Base-by-base conservation (phyloP, 2,888 invertebrate genomes). In the Cheilosia scutellata region DNA sequence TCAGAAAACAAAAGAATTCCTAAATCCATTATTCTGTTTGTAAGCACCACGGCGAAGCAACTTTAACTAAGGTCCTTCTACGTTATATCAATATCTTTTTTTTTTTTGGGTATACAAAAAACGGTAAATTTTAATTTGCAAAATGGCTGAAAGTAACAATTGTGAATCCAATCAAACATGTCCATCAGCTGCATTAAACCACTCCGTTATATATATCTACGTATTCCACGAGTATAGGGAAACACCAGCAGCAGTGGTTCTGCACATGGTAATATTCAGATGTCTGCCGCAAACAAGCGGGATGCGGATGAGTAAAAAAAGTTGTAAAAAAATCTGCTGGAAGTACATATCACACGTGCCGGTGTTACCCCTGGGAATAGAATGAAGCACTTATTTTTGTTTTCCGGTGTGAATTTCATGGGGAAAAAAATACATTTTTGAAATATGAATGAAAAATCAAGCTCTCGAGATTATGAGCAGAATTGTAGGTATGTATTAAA, bases 281-380 rank as follows among this genome's bases (percentile, higher is more conserved):
- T 51, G 63, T 58, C 55, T 58, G 49, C 40, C 33, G 33, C 74
- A 68, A 75, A 37, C 60, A 75, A 75, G 63, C 58, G 44, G 55
- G 60, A 74, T 72, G 62, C 63, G 53, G 40, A 20, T 20, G 20
- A 11, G 37, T 37, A 37, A 37, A 68, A 78, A 78, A 68, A 65
- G 49, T 31, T 78, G 44, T 66, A 83, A 83, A 83, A 44, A 70
- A 72, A 60, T 42, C 27, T 31, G 57, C 37, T 57, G 13, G 11
- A 78, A 62, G 83, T 83, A 55, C 51, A 51, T 44, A 25, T 74
- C 16, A 74, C 83, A 78, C 83, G 83, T 83, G 83, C 55, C 78
- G 49, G 51, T 65, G 29, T 53, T 66, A 25, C 77, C 37, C 71
- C n/a, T 7, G 82, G 82, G 82, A 82, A 70, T 77, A 58, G 53